Evolutionary conservation across 2,113 vertebrate genomes (phyloP).

Genomic region (Eulemur rufifrons): DNA sequence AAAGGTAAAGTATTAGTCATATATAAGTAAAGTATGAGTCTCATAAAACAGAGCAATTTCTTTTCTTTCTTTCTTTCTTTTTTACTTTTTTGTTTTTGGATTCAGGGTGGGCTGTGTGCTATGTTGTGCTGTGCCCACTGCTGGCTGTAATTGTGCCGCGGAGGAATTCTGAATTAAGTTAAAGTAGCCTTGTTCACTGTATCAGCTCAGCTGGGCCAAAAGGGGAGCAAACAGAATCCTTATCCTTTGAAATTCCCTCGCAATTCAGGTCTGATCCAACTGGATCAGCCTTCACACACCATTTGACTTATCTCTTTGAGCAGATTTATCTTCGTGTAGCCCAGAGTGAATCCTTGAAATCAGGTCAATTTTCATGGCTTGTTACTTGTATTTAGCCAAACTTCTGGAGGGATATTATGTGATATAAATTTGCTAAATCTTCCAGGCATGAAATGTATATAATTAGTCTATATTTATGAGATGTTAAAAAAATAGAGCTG

Average conservation of each 20-base stretch:
- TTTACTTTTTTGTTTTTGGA: conserved; percentile 48
- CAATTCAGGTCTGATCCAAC: conserved; percentile 76
- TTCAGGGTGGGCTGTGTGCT: conserved; percentile 61
- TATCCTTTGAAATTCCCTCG: conserved; percentile 80
- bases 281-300: conserved; percentile 74
- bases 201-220: conserved; percentile 73
- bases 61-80: not conserved
- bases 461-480: conserved; percentile 24
- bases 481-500: conserved; percentile 19
- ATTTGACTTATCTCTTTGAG: conserved; percentile 72
- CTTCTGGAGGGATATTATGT: conserved; percentile 48
- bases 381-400: conserved; percentile 76
- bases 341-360: conserved; percentile 76
- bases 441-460: conserved; percentile 71
- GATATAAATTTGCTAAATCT: conserved; percentile 63
- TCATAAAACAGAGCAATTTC: not conserved
- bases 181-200: conserved; percentile 74
- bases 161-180: conserved; percentile 71
- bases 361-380: conserved; percentile 79
- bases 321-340: conserved; percentile 71
- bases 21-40: conserved; percentile 12
- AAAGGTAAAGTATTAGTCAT: conserved; percentile 42
- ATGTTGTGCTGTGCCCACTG: conserved; percentile 4
- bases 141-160: conserved; percentile 70
- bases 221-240: conserved; percentile 65